Evolutionary conservation across 2,888 invertebrate species (phyloP).

Genomic region (Willowsia nigromaculata): DNA sequence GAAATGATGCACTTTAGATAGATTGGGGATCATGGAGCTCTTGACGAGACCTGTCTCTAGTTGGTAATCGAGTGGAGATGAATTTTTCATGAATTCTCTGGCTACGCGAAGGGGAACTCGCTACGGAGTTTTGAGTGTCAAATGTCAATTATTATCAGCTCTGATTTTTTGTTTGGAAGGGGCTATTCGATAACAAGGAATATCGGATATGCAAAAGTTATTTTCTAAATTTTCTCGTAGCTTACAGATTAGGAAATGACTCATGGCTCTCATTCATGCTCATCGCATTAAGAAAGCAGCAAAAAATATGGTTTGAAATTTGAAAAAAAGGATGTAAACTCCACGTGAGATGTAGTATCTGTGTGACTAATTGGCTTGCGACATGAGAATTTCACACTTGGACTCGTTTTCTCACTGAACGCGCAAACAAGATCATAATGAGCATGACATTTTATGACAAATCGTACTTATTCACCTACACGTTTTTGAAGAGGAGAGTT

Average conservation of each 20-base stretch:
- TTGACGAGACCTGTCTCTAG: too few species aligned
- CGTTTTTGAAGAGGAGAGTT: not conserved
- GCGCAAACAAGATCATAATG: not conserved
- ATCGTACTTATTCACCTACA: slow-evolving; percentile 13
- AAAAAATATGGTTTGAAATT: not conserved
- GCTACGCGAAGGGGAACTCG: not conserved
- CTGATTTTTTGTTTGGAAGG: not conserved
- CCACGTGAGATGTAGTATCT: not conserved
- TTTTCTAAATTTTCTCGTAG: too few species aligned
- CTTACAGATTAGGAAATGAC: too few species aligned
- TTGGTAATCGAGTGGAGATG: too few species aligned
- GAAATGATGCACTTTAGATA: too few species aligned
- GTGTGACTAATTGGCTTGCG: slow-evolving; percentile 58
- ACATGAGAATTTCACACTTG: slow-evolving; percentile 64
- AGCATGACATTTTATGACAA: slow-evolving; percentile 60
- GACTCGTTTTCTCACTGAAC: not conserved
- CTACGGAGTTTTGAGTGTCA: slow-evolving; percentile 19
- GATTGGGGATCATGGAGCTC: too few species aligned
- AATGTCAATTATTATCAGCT: slow-evolving; percentile 55
- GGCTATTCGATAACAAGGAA: too few species aligned
- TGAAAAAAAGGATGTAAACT: not conserved
- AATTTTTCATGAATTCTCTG: not conserved
- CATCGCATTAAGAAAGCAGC: too few species aligned
- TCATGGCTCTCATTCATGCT: too few species aligned
- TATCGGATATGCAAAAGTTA: too few species aligned